These are phyloP conservation scores for Sparidentex hasta DNA, from an alignment of 2,797 vertebrate species.

Conservation along the genomic window DNA sequence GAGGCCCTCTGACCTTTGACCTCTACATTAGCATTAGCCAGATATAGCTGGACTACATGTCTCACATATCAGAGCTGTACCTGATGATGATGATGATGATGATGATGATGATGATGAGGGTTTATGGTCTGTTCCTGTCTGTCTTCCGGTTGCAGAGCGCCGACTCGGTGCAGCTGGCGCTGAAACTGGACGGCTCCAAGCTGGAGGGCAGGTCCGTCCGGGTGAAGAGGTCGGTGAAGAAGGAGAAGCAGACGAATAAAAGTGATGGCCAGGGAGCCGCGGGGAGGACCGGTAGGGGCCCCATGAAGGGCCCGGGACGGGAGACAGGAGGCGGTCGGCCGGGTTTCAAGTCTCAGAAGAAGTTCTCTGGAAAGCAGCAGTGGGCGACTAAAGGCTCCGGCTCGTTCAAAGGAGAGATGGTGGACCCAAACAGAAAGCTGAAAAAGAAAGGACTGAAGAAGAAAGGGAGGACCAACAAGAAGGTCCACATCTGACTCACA, in stretches of 20 bases:
- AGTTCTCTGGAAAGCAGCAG: constrained; percentile 31
- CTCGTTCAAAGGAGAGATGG: constrained; percentile 82
- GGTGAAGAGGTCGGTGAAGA: constrained; percentile 83
- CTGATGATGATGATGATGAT: too few species aligned
- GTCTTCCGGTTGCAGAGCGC: constrained; percentile 66
- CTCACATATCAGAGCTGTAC: too few species aligned
- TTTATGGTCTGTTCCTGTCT: neutral
- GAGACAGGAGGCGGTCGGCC: neutral
- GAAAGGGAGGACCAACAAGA: constrained; percentile 70
- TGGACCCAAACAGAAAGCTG: constrained; percentile 57
- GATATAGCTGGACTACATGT: too few species aligned
- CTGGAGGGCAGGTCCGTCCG: constrained; percentile 80
- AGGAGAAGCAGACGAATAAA: constrained; percentile 71
- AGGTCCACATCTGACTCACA: constrained; percentile 55
- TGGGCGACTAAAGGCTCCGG: constrained; percentile 1
- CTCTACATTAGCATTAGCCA: neutral
- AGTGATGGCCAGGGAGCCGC: neutral
- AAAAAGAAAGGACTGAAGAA: constrained; percentile 77
- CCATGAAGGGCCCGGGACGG: neutral
- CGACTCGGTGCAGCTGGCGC: constrained; percentile 83
- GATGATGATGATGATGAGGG: too few species aligned
- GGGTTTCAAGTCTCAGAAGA: constrained; percentile 40
- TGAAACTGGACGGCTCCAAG: constrained; percentile 78
- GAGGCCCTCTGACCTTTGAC: neutral
- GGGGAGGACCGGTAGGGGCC: constrained; percentile 2